phyloP scores from a whole-genome alignment of 2,888 invertebrate genomes.

The Syritta pipiens region DNA sequence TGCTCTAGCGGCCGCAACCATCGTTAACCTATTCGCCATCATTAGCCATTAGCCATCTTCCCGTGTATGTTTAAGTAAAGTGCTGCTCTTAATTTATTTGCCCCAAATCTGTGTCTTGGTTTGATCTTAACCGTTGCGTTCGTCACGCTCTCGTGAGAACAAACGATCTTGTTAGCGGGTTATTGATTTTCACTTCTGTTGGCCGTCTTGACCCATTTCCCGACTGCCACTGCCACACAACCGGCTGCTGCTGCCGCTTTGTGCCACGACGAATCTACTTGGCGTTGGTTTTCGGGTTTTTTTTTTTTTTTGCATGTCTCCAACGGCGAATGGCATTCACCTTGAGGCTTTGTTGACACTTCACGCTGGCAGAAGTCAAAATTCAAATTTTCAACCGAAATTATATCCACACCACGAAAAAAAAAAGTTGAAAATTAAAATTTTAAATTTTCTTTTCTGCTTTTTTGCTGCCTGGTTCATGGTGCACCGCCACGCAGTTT shows the following conservation, averaged over 20 bases:
- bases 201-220: conserved; percentile 12
- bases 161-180: conserved; percentile 15
- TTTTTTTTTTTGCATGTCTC: not conserved
- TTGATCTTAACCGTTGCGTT: conserved; percentile 1
- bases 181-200: conserved; percentile 35
- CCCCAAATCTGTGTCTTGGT: not conserved
- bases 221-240: not conserved
- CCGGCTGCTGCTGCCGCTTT: not conserved
- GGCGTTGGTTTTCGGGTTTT: not conserved
- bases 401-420: not conserved
- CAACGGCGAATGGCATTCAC: not conserved
- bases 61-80: conserved; percentile 12
- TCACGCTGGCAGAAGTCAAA: not conserved
- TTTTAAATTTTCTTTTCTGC: conserved; percentile 2
- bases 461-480: not conserved
- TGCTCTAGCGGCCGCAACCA: too few species aligned
- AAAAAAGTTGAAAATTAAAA: not conserved
- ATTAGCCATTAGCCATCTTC: conserved; percentile 10
- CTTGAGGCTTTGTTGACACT: conserved; percentile 26
- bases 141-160: not conserved
- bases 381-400: conserved; percentile 4
- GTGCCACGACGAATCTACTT: not conserved
- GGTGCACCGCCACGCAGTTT: not conserved
- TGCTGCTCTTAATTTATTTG: conserved; percentile 41
- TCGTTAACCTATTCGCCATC: conserved; percentile 4